phyloP scores from a whole-genome alignment of 2,113 vertebrate species.

The Zeus faber region DNA sequence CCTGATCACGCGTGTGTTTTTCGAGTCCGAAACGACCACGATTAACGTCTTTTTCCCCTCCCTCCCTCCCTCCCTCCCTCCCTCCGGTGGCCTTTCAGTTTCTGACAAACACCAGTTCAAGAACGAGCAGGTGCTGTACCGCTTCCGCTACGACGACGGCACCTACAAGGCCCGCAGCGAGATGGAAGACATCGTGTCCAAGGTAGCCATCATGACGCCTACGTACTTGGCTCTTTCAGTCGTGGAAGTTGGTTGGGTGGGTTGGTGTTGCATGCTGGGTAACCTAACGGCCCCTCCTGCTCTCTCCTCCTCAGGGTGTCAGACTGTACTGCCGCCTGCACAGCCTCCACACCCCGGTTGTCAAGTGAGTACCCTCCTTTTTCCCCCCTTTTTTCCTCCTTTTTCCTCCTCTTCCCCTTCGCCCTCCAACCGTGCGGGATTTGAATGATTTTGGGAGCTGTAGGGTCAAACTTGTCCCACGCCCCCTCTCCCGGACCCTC shows the following conservation, averaged over 20 bases:
- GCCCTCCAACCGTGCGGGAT: background rate
- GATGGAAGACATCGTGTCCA: conserved; percentile 96
- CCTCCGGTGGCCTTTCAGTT: conserved; percentile 71
- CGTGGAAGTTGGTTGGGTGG: background rate
- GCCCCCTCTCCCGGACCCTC: too few relatives aligned
- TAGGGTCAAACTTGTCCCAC: too few relatives aligned
- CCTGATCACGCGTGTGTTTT: background rate
- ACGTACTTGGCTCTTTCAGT: too few relatives aligned
- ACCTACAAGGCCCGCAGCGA: conserved; percentile 97
- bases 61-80: too few relatives aligned
- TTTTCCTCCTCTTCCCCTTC: background rate
- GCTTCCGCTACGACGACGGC: conserved; percentile 96
- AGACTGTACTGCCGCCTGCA: conserved; percentile 96
- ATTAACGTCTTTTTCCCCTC: conserved; percentile 16
- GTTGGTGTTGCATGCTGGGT: background rate
- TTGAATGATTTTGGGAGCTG: too few relatives aligned
- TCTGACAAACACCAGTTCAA: conserved; percentile 99
- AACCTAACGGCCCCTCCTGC: conserved; percentile 2
- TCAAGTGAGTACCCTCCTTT: conserved; percentile 86
- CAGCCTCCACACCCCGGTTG: conserved; percentile 88
- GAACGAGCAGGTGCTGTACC: conserved; percentile 96
- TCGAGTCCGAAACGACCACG: background rate
- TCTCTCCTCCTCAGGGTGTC: conserved; percentile 81
- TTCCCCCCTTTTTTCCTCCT: background rate
- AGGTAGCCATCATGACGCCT: too few relatives aligned